A percentile compares a stretch with the other conserved stretches of the same genome.
Conservation (phyloP, 2,888 invertebrate genomes). For the Hedya salicella region DNA sequence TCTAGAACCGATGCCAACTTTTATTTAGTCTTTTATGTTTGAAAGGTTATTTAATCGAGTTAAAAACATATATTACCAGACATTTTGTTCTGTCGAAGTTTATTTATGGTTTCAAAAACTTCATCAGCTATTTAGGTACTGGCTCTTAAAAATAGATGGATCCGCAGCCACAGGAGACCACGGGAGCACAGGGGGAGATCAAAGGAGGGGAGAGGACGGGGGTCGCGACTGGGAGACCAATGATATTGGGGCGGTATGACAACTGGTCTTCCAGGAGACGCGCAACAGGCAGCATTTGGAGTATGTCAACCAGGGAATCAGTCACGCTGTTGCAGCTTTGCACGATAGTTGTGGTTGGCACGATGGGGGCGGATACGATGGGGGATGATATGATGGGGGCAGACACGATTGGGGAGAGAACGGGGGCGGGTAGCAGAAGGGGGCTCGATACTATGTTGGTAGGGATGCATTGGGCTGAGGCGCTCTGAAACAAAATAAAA, state of each 20-base stretch:
- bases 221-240: conserved; percentile 46
- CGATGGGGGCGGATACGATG: conserved; percentile 7
- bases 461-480: conserved; percentile 43
- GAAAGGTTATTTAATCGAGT: too few relatives aligned
- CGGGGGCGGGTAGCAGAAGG: conserved; percentile 22
- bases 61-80: too few relatives aligned
- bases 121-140: too few relatives aligned
- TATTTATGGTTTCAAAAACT: too few relatives aligned
- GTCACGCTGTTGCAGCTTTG: conserved; percentile 59
- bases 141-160: neutral
- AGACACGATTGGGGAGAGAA: conserved; percentile 34
- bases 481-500: conserved; percentile 52
- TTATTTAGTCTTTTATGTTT: too few relatives aligned
- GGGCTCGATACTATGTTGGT: neutral
- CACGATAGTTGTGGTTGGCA: conserved; percentile 47
- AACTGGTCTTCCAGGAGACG: conserved; percentile 66
- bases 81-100: too few relatives aligned
- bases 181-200: neutral
- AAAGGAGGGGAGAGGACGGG: conserved; percentile 9
- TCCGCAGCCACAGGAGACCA: neutral
- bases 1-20: too few relatives aligned
- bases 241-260: conserved; percentile 55
- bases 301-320: conserved; percentile 67
- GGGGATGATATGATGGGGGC: conserved; percentile 38
- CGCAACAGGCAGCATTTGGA: conserved; percentile 72